phyloP scores from a whole-genome alignment of 2,797 vertebrate species.

The Tragopan temminckii region DNA sequence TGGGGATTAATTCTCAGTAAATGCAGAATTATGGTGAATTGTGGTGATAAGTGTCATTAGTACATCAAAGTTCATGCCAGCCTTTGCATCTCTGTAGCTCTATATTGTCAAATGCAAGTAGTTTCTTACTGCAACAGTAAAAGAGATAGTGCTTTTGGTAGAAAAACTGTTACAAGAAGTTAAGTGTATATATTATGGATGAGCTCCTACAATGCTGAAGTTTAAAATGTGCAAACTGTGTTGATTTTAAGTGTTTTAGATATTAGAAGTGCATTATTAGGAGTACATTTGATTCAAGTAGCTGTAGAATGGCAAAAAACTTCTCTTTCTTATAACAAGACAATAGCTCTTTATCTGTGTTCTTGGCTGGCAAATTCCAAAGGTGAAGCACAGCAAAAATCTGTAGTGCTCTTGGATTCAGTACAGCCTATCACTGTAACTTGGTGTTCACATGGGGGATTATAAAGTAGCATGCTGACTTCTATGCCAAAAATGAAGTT shows the following conservation, averaged over 20 bases:
- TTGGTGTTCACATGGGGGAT: neutral
- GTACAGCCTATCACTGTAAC: neutral
- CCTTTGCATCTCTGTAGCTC: neutral
- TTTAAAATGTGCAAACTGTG: neutral
- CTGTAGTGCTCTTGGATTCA: neutral
- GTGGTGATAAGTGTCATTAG: neutral
- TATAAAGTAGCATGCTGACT: neutral
- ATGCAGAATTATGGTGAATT: slow-evolving; percentile 19
- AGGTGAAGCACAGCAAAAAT: neutral
- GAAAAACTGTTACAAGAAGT: neutral
- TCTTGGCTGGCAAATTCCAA: neutral
- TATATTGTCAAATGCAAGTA: neutral
- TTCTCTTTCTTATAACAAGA: neutral
- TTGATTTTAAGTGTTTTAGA: slow-evolving; percentile 1
- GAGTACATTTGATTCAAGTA: neutral
- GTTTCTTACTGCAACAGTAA: neutral
- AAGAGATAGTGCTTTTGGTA: neutral
- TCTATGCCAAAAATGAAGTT: neutral
- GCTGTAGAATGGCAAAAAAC: neutral
- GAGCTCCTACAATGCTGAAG: neutral
- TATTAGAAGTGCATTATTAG: neutral
- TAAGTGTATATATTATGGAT: neutral
- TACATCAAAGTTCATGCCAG: neutral
- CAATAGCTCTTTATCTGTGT: neutral
- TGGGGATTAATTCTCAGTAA: slow-evolving; percentile 23